Evolutionary conservation across 2,113 vertebrate species (phyloP), one percentile per base, ranked within the genome.

Genomic region (Nannospalax galili): DNA sequence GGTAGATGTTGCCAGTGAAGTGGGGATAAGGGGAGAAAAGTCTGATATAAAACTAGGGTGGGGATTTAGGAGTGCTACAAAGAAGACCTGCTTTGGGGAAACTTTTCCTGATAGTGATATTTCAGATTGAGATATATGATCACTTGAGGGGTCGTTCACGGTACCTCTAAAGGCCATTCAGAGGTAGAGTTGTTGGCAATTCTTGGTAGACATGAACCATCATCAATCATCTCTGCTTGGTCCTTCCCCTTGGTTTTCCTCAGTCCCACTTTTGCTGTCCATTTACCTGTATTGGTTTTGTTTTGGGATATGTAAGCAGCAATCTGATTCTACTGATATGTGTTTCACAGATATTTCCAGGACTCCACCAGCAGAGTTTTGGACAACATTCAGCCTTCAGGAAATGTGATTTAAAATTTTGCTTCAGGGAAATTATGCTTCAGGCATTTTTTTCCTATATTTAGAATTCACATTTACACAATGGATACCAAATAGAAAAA

Each of bases 381-480:
- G 84, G 58, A n/a, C 30, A 77, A 24, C 35, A 19, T 19, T 60
- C 28, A 87, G 37, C 15, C 65, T 90, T 80, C 58, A 24, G 85
- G 40, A 93, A 91, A 84, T 37, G 4, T 8, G 70, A 80, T 65
- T 92, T 94, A 72, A 86, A 58, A 60, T 87, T 94, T 94, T 56
- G 45, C 87, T 84, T 84, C 24, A 42, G 62, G 65, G 58, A 86
- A 94, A 96, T 73, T 56, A 75, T 80, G 52, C 74, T 82, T 88
- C 60, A 90, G n/a, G n/a, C 52, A 84, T 92, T 90, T 96, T n/a
- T 22, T 77, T 81, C 75, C 26, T 87, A 60, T 24, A 90, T 75
- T 90, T 67, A 92, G 65, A 94, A 89, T 65, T 93, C 40, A 58
- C 82, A 89, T 91, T 89, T 95, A 82, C 88, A 74, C 48, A 85